Conservation (phyloP, 2,797 vertebrate species). For the Poeciliopsis presidionis region DNA sequence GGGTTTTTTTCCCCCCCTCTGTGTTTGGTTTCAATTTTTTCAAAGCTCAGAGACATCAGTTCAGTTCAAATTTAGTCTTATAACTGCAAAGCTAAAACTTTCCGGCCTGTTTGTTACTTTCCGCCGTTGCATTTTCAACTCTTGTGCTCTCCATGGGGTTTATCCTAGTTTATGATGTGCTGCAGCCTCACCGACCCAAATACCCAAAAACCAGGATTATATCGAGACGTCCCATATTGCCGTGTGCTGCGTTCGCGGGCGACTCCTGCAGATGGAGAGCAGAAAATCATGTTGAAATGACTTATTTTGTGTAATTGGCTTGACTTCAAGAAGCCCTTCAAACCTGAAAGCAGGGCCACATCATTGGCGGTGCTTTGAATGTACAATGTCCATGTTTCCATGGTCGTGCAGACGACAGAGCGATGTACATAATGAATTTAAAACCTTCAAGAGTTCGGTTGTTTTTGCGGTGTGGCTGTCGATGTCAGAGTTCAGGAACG, state of each 20-base stretch:
- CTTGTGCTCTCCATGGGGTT: conserved; percentile 40
- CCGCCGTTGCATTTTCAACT: conserved; percentile 25
- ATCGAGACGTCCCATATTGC: conserved; percentile 20
- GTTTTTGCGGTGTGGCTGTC: conserved; percentile 38
- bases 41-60: neutral
- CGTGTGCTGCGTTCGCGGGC: neutral
- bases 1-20: neutral
- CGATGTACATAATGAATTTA: conserved; percentile 36
- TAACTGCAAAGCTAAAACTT: neutral
- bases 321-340: neutral
- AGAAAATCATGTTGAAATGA: neutral
- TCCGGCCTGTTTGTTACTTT: conserved; percentile 3
- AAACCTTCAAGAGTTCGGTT: conserved; percentile 12
- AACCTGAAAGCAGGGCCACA: conserved; percentile 28
- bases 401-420: conserved; percentile 49
- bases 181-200: conserved; percentile 63
- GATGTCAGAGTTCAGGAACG: conserved; percentile 38
- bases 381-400: conserved; percentile 57
- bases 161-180: conserved; percentile 54
- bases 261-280: conserved; percentile 8
- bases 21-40: neutral
- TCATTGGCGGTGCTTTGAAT: conserved; percentile 57
- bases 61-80: neutral
- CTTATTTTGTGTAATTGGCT: neutral
- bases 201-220: conserved; percentile 58